Evolutionary conservation across 1,140 invertebrate species (phyloP).

Genomic region (Teleopsis dalmanni): DNA sequence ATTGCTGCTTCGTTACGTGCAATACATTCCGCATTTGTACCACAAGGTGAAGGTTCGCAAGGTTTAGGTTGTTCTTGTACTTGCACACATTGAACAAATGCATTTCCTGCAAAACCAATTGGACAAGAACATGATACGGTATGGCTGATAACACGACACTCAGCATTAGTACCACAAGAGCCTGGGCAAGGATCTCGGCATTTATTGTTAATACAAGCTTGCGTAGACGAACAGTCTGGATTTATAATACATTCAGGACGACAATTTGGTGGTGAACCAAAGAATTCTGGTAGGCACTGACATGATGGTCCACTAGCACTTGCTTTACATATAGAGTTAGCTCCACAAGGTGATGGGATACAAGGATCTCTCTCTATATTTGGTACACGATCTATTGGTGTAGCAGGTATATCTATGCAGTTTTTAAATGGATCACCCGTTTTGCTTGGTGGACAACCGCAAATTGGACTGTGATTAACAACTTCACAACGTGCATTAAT

Average conservation of each 20-base stretch:
- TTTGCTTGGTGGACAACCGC: conserved; percentile 67
- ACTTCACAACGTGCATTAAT: conserved; percentile 75
- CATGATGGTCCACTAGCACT: conserved; percentile 55
- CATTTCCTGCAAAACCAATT: conserved; percentile 62
- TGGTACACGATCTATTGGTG: conserved; percentile 30
- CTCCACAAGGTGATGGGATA: conserved; percentile 60
- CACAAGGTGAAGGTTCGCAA: conserved; percentile 62
- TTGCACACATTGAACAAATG: conserved; percentile 58
- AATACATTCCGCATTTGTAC: conserved; percentile 59
- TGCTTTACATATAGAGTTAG: conserved; percentile 57
- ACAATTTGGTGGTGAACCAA: conserved; percentile 67
- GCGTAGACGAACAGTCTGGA: conserved; percentile 60
- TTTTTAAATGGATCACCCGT: conserved; percentile 78
- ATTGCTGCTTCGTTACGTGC: conserved; percentile 58
- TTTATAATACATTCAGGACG: conserved; percentile 65
- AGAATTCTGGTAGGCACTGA: conserved; percentile 59
- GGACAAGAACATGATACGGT: conserved; percentile 65
- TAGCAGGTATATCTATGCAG: conserved; percentile 56
- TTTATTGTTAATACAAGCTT: conserved; percentile 64
- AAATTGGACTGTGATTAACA: conserved; percentile 77
- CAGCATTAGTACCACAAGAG: conserved; percentile 63
- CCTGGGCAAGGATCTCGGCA: conserved; percentile 64
- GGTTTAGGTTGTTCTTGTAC: conserved; percentile 48
- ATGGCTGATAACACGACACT: conserved; percentile 65
- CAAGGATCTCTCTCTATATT: conserved; percentile 50